These are phyloP conservation scores for Chrysocyon brachyurus DNA, from an alignment of 2,797 vertebrate species.

Conservation along the genomic window DNA sequence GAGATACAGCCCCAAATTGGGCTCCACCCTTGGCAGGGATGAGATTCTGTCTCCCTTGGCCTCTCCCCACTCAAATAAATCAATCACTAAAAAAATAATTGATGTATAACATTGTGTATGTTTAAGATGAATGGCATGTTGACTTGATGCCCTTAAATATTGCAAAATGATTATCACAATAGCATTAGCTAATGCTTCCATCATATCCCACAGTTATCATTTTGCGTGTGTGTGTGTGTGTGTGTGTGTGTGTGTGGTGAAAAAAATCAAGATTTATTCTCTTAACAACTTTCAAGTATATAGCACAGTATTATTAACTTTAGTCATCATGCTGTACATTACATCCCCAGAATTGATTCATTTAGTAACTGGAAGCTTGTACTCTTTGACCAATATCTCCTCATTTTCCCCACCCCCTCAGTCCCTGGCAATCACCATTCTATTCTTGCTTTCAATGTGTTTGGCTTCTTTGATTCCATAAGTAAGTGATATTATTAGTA, in stretches of 20 bases:
- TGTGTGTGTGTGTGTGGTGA: neutral
- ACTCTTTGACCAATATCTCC: neutral
- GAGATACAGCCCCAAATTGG: neutral
- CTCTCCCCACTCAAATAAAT: neutral
- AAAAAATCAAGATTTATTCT: neutral
- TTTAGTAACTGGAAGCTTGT: neutral
- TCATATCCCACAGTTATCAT: neutral
- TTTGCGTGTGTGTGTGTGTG: neutral
- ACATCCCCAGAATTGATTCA: neutral
- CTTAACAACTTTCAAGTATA: neutral
- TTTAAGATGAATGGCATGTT: neutral
- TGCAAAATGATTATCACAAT: neutral
- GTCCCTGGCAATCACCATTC: neutral
- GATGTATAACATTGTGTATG: neutral
- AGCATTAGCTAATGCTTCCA: neutral
- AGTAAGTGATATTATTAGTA: neutral
- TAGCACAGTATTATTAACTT: neutral
- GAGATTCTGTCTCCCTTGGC: neutral
- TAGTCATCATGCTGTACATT: neutral
- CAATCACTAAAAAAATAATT: neutral
- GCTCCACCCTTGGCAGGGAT: neutral
- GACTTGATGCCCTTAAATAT: neutral
- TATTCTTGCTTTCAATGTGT: neutral
- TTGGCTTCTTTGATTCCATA: neutral
- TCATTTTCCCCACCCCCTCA: neutral